Evolutionary conservation across 2,888 invertebrate genomes (phyloP).

Genomic region (Drosophila aldrichi): DNA sequence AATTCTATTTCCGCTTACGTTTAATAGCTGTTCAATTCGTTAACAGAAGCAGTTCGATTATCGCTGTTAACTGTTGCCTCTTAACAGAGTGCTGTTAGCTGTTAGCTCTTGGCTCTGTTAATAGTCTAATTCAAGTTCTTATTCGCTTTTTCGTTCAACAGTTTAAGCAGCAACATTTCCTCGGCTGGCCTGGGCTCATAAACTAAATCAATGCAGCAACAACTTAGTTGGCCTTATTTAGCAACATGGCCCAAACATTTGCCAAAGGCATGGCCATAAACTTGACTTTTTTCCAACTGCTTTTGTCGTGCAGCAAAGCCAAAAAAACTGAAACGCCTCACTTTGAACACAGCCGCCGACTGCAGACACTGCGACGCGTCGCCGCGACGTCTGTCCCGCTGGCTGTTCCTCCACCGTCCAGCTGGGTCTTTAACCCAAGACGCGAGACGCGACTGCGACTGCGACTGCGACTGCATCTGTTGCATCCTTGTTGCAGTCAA

Average conservation of each 20-base stretch:
- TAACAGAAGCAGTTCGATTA: neutral
- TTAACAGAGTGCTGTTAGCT: neutral
- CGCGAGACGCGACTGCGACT: conserved; percentile 13
- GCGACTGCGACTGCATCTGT: conserved; percentile 3
- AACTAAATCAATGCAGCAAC: conserved; percentile 22
- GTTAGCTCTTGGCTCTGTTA: neutral
- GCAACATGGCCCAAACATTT: conserved; percentile 5
- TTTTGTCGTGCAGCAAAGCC: conserved; percentile 12
- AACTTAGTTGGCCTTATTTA: conserved; percentile 21
- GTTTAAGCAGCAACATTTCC: neutral
- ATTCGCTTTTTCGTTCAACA: neutral
- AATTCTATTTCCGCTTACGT: conserved; percentile 10
- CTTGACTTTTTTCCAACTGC: conserved; percentile 20
- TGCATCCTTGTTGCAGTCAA: conserved; percentile 32
- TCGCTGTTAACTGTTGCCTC: neutral
- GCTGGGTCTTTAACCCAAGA: conserved; percentile 61
- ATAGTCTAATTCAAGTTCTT: neutral
- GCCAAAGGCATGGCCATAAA: conserved; percentile 28
- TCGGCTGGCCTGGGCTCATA: neutral
- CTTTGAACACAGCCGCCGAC: conserved; percentile 73
- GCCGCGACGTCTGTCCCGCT: conserved; percentile 30
- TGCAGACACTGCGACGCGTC: conserved; percentile 71
- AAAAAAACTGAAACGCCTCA: conserved; percentile 19
- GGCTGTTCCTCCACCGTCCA: neutral
- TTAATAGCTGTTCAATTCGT: conserved; percentile 12